Conservation (phyloP, 2,797 vertebrate species). For the Scarus forsteni region DNA sequence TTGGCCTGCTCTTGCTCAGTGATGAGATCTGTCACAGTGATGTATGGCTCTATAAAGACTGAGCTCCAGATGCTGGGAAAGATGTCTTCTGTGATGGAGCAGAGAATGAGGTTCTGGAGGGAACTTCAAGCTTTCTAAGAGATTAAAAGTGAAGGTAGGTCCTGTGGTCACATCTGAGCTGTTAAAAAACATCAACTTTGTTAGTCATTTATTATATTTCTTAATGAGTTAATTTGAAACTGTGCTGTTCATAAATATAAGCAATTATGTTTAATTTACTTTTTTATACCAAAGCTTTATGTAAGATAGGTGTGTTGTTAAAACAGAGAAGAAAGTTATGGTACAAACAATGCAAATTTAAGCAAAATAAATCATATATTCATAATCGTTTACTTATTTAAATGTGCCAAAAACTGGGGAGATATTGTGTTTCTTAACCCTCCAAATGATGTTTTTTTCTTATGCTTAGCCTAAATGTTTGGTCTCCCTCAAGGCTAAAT, state of each 20-base stretch:
- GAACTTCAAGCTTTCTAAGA: neutral
- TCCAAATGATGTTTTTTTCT: too few relatives aligned
- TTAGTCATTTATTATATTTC: too few relatives aligned
- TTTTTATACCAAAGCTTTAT: neutral
- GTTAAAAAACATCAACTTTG: neutral
- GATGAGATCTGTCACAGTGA: constrained; percentile 67
- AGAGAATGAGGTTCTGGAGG: constrained; percentile 14
- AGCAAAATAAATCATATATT: neutral
- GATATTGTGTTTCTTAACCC: too few relatives aligned
- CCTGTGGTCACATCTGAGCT: constrained; percentile 3
- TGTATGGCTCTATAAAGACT: constrained; percentile 50
- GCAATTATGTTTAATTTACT: neutral
- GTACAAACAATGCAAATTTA: neutral
- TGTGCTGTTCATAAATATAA: neutral
- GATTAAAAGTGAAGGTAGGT: neutral
- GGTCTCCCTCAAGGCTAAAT: too few relatives aligned
- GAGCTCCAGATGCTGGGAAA: constrained; percentile 29
- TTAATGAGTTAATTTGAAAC: too few relatives aligned
- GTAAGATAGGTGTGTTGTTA: neutral
- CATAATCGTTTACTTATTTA: too few relatives aligned
- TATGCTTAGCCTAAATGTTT: too few relatives aligned
- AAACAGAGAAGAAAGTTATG: too few relatives aligned
- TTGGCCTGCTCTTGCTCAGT: constrained; percentile 30
- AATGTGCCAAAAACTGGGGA: too few relatives aligned
- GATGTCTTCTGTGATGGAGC: constrained; percentile 18